These are phyloP conservation scores for Abramis brama DNA, from an alignment of 2,113 vertebrate species.

Conservation along the genomic window DNA sequence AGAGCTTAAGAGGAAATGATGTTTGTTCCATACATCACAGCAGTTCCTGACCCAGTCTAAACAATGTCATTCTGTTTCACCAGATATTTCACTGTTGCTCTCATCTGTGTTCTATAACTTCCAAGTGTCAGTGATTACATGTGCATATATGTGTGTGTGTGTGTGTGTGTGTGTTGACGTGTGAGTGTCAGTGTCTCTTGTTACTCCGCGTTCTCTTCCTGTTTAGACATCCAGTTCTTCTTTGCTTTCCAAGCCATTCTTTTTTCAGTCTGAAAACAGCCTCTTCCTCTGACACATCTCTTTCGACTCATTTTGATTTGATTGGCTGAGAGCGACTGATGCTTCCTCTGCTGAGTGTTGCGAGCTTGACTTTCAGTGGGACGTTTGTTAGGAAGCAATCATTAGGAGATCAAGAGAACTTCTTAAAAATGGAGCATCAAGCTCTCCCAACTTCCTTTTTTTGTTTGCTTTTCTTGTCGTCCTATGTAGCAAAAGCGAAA, in stretches of 20 bases:
- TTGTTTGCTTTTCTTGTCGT: constrained; percentile 73
- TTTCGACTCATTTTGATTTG: constrained; percentile 62
- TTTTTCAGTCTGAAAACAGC: constrained; percentile 63
- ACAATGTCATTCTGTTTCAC: constrained; percentile 20
- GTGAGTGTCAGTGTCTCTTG: constrained; percentile 23
- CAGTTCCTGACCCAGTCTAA: constrained; percentile 19
- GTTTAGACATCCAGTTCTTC: constrained; percentile 66
- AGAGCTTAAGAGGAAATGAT: background rate
- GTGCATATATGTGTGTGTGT: constrained; percentile 42
- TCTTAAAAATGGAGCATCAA: constrained; percentile 16
- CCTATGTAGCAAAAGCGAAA: constrained; percentile 99
- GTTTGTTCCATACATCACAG: constrained; percentile 9
- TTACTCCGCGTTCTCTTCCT: constrained; percentile 47
- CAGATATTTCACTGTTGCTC: constrained; percentile 4
- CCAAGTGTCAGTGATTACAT: constrained; percentile 53
- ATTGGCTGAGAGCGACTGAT: constrained; percentile 60
- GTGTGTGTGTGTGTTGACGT: constrained; percentile 37
- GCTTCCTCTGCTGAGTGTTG: constrained; percentile 58
- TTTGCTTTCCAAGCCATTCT: constrained; percentile 83
- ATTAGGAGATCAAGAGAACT: background rate
- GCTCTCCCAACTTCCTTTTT: constrained; percentile 26
- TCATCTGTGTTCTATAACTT: constrained; percentile 61
- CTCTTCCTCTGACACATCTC: constrained; percentile 61
- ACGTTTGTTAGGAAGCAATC: constrained; percentile 14
- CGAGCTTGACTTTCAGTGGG: constrained; percentile 54